Evolutionary conservation across 2,888 invertebrate genomes (phyloP), one percentile per base, ranked within the genome.

Genomic region (Drosophila neoperkinsi): DNA sequence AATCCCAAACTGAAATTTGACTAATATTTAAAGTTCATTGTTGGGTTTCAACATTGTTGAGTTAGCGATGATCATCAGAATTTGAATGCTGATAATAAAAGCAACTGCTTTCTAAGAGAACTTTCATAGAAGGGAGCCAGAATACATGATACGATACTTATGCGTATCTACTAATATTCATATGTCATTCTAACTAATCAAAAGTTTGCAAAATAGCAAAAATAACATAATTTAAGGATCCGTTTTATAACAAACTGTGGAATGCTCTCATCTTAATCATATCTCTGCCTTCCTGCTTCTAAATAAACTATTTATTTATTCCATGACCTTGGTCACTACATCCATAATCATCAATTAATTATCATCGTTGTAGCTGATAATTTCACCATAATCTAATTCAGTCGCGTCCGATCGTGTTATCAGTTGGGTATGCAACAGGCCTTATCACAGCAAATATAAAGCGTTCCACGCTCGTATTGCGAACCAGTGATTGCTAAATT

Each of bases 311-410:
- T 10, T 41, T 41, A 28, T 49, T 18, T 36, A 34, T 30, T 28
- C n/a, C 60, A n/a, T 67, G 31, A 74, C 76, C 79, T 28, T n/a
- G 30, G 16, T 28, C 74, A 77, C 16, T 33, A 11, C 33, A 33
- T 25, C 25, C 25, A 25, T 25, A 1, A 25, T 25, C 25, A 25
- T 11, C 4, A 33, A 10, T 33, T 11, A 11, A 33, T 33, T 33
- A 11, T 33, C 11, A 11, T 11, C 10, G 25, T 57, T 68, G 18
- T 4, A 3, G 18, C 11, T 11, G 1, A 25, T 10, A 13, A 74
- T 70, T 75, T 75, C 70, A 75, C 43, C 41, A 75, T 11, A 21
- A 3, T 5, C 1, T 5, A 10, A 10, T 13, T 13, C 7, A 13
- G 10, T 74, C 58, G 4, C 63, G 50, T 28, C 53, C 7, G 25